Evolutionary conservation across 1,140 invertebrate species (phyloP).

Genomic region (Rhagoletis zephyria): DNA sequence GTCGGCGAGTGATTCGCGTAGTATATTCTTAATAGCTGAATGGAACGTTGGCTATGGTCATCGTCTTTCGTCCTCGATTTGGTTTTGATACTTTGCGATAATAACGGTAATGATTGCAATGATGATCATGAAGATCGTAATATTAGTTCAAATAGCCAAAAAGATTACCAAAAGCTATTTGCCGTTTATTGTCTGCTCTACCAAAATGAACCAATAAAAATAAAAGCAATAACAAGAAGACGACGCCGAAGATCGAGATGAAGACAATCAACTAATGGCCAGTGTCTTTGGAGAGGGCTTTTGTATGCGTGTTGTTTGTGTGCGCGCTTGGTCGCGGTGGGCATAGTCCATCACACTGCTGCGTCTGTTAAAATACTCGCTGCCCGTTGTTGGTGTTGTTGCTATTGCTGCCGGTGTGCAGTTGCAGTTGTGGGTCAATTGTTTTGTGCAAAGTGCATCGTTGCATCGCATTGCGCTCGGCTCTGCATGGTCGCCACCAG

Average conservation of each 20-base stretch:
- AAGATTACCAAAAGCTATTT: conserved; percentile 11
- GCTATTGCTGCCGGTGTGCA: conserved; percentile 52
- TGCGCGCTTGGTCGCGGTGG: conserved; percentile 14
- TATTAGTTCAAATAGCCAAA: not conserved
- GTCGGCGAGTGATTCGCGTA: not conserved
- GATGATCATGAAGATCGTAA: not conserved
- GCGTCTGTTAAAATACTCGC: too few relatives aligned
- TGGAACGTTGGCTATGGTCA: not conserved
- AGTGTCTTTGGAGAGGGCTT: not conserved
- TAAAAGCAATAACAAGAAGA: not conserved
- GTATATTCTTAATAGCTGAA: not conserved
- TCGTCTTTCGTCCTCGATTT: not conserved
- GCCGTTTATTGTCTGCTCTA: conserved; percentile 6
- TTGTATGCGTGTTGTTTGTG: conserved; percentile 1
- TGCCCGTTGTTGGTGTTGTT: not conserved
- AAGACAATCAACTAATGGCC: not conserved
- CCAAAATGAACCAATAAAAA: not conserved
- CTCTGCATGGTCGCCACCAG: not conserved
- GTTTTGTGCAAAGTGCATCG: conserved; percentile 65
- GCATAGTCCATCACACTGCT: conserved; percentile 25
- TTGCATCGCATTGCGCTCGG: conserved; percentile 46
- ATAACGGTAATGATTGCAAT: not conserved
- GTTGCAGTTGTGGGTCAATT: conserved; percentile 68
- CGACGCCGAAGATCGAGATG: not conserved
- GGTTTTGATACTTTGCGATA: not conserved